A percentile compares a stretch with the other conserved stretches of the same genome.
These are phyloP conservation scores for Meteorus colon DNA, from an alignment of 2,888 invertebrate species.

Conservation along the genomic window DNA sequence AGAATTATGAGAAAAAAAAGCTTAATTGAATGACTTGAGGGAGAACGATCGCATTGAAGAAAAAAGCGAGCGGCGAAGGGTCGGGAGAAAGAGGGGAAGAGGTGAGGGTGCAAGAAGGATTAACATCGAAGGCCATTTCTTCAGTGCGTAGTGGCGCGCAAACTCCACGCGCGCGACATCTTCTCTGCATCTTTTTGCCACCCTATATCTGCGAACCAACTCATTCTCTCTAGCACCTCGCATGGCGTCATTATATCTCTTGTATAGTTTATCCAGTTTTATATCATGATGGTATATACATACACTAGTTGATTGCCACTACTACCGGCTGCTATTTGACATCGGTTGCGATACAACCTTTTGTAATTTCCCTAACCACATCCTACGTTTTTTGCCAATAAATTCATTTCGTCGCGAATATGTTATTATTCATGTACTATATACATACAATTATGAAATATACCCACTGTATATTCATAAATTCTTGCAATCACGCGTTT, in stretches of 20 bases:
- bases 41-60: constrained; percentile 26
- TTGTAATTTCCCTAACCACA: constrained; percentile 13
- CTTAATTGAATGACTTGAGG: constrained; percentile 41
- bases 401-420: constrained; percentile 23
- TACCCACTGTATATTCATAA: not conserved
- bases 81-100: not conserved
- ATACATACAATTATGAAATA: not conserved
- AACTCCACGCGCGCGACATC: constrained; percentile 16
- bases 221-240: constrained; percentile 18
- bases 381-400: constrained; percentile 13
- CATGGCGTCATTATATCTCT: constrained; percentile 39
- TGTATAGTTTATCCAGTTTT: not conserved
- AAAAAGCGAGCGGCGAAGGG: not conserved
- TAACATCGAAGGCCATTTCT: constrained; percentile 30
- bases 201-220: constrained; percentile 11
- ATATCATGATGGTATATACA: not conserved
- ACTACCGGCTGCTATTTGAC: constrained; percentile 8
- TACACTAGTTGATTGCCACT: constrained; percentile 10
- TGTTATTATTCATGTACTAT: not conserved
- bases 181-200: constrained; percentile 19
- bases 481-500: constrained; percentile 3
- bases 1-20: constrained; percentile 13
- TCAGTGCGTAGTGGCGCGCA: constrained; percentile 7
- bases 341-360: constrained; percentile 11
- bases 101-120: not conserved